A percentile compares a stretch with the other conserved stretches of the same genome.
phyloP scores from a whole-genome alignment of 2,113 vertebrate genomes.

The Mungos mungo region DNA sequence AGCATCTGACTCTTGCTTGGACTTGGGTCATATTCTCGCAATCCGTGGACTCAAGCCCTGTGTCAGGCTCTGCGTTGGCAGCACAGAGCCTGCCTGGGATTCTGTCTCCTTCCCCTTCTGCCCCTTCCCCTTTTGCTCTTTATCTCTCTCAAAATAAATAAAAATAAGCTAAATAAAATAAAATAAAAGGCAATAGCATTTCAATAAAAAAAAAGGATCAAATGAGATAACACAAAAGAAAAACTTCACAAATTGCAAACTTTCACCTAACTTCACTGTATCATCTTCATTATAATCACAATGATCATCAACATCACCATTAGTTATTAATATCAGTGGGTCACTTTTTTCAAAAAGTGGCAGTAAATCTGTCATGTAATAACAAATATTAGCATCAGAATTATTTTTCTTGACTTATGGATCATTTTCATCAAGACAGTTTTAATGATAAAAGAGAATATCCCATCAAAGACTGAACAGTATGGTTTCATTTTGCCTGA shows the following conservation, averaged over 20 bases:
- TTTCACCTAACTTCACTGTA: background rate
- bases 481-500: background rate
- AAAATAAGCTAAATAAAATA: too few relatives aligned
- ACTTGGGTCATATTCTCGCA: too few relatives aligned
- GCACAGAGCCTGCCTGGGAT: too few relatives aligned
- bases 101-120: too few relatives aligned
- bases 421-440: background rate
- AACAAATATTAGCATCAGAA: conserved; percentile 10
- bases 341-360: background rate
- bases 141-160: too few relatives aligned
- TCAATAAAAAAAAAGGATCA: background rate
- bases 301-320: background rate
- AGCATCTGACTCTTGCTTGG: too few relatives aligned
- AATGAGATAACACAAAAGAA: background rate
- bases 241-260: background rate
- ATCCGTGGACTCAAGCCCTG: too few relatives aligned
- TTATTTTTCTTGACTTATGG: background rate
- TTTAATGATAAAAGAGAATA: background rate
- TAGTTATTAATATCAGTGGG: background rate
- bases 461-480: background rate
- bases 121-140: too few relatives aligned
- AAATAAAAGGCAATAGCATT: too few relatives aligned
- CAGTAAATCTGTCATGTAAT: background rate
- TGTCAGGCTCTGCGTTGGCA: too few relatives aligned
- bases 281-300: background rate